Conservation (phyloP, 2,113 vertebrate genomes). For the Labeo catla region DNA sequence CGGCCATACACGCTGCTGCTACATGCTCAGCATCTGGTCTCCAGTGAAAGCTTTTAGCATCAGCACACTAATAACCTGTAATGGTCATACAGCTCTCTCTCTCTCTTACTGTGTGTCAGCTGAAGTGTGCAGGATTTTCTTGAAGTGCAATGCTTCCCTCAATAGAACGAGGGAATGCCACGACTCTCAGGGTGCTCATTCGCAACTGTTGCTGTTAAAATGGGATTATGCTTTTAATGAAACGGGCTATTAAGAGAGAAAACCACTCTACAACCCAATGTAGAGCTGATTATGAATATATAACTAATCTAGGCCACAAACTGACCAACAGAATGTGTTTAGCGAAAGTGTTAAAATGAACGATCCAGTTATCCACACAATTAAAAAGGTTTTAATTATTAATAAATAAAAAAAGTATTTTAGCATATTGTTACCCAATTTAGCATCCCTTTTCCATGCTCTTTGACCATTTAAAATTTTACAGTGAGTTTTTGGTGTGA, state of each 20-base stretch:
- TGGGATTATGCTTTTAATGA: neutral
- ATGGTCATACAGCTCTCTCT: neutral
- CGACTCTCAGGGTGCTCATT: neutral
- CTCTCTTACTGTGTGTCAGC: neutral
- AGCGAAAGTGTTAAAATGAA: too few relatives aligned
- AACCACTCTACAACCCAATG: neutral
- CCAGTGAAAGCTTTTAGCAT: slow-evolving; percentile 36
- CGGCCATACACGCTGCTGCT: neutral
- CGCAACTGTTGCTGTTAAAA: neutral
- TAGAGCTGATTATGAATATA: neutral
- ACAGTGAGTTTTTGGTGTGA: neutral
- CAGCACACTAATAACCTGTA: slow-evolving; percentile 24
- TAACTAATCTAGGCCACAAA: neutral
- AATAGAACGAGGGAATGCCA: neutral
- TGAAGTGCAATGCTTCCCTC: neutral
- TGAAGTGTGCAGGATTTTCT: slow-evolving; percentile 5
- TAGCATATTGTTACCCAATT: neutral
- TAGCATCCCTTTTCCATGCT: neutral
- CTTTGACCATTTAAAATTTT: neutral
- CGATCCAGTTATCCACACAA: neutral
- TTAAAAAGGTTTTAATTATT: neutral
- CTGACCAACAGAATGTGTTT: neutral
- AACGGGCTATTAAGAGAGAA: neutral
- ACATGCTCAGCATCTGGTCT: slow-evolving; percentile 26
- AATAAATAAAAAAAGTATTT: neutral